Base-by-base conservation (phyloP, 2,888 invertebrate species). In the Thymelicus sylvestris region DNA sequence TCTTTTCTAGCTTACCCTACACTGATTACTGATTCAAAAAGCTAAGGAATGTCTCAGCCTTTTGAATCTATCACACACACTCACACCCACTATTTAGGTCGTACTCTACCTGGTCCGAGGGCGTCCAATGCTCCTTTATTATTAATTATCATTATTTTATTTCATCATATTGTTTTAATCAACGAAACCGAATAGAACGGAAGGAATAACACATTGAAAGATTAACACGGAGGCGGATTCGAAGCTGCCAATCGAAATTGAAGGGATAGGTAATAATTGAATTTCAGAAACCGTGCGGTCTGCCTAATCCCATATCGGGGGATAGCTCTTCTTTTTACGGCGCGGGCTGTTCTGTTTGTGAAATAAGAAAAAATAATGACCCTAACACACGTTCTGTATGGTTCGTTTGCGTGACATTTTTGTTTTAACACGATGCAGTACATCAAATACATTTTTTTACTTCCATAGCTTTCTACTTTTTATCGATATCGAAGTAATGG, bases 181-280 rank as follows among this genome's bases (percentile, higher is more conserved):
- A 19, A 50, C 31, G 7, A 31, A 31, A 48, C 7, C 15, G 19
- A 48, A 12, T 7, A 41, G 41, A 41, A 8, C 8, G 8, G 44
- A 64, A 48, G n/a, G n/a, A 50, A 48, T 19, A 57, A 24, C 24
- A 57, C 12, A 13, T 55, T 24, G 39, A 66, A 66, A 55, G 55
- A 66, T 66, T 55, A 66, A 66, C 59, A 61, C 61, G 19, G 15
- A 47, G 4, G 1, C 12, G 47, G n/a, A 47, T 73, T 74, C 74
- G 74, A 76, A 72, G 73, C 72, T 66, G 55, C 38, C 72, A 66
- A 77, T 81, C 81, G 78, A 83, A 83, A 86, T 84, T 84, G 86
- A 83, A 86, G 83, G 83, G 81, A 83, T 81, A 73, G 74, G 72
- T 74, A 80, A 83, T 87, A 88, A 88, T 87, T 87, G 84, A 87